phyloP scores from a whole-genome alignment of 1,140 invertebrate genomes.

The Rhyacophila brunnea region DNA sequence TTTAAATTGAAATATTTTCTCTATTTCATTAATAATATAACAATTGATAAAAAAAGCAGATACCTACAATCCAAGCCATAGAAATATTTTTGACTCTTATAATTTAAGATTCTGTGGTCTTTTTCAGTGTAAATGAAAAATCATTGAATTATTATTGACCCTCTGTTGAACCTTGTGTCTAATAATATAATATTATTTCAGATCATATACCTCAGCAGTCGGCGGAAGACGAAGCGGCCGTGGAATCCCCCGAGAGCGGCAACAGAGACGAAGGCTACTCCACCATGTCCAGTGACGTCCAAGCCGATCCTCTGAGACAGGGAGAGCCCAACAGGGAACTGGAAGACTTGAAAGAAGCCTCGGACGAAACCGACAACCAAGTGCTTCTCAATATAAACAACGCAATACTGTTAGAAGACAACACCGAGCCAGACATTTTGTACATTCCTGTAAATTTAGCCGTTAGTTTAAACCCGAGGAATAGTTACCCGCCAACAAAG shows the following conservation, averaged over 20 bases:
- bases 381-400: constrained; percentile 54
- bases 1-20: no score
- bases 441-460: constrained; percentile 68
- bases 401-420: constrained; percentile 52
- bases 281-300: constrained; percentile 86
- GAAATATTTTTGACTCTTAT: no score
- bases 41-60: no score
- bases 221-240: constrained; percentile 58
- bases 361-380: constrained; percentile 64
- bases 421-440: constrained; percentile 64
- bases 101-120: no score
- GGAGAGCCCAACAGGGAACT: constrained; percentile 60
- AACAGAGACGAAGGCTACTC: constrained; percentile 85
- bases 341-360: constrained; percentile 71
- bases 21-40: no score
- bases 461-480: constrained; percentile 62
- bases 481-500: constrained; percentile 68
- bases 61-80: no score
- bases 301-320: constrained; percentile 63
- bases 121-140: no score
- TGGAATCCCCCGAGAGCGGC: constrained; percentile 69
- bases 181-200: constrained; percentile 26
- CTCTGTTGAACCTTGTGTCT: no score
- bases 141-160: no score
- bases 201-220: constrained; percentile 47